These are phyloP conservation scores for Platichthys flesus DNA, from an alignment of 2,113 vertebrate genomes.

Conservation along the genomic window DNA sequence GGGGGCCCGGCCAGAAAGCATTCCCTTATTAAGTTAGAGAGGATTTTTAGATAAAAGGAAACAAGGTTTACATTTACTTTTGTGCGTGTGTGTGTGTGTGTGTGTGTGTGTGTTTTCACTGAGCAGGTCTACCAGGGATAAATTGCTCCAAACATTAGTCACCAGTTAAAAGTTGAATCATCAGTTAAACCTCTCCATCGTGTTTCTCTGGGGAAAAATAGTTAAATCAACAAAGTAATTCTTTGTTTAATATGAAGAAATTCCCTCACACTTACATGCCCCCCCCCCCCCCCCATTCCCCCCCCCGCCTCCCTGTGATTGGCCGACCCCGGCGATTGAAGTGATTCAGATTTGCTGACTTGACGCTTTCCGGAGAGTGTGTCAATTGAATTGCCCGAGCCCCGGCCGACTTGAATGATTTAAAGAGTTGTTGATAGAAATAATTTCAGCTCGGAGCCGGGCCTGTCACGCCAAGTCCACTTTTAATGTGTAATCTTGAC, in stretches of 20 bases:
- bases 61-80: conserved; percentile 7
- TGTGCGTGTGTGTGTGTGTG: no score
- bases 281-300: neutral
- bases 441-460: conserved; percentile 48
- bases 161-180: neutral
- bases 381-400: conserved; percentile 53
- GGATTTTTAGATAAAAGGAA: conserved; percentile 37
- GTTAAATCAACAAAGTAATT: conserved; percentile 29
- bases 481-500: conserved; percentile 54
- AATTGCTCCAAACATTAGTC: conserved; percentile 13
- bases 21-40: conserved; percentile 41
- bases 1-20: conserved; percentile 28
- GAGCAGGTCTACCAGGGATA: neutral
- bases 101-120: neutral
- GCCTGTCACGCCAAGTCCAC: conserved; percentile 46
- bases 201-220: conserved; percentile 7
- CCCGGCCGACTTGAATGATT: conserved; percentile 53
- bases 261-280: conserved; percentile 3
- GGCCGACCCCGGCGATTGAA: conserved; percentile 43
- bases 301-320: conserved; percentile 19
- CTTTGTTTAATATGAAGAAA: conserved; percentile 32
- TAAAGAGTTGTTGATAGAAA: conserved; percentile 61
- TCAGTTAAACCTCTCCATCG: neutral
- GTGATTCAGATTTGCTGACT: conserved; percentile 61
- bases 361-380: conserved; percentile 40